phyloP scores from a whole-genome alignment of 2,797 vertebrate genomes.

The Xenops minutus region DNA sequence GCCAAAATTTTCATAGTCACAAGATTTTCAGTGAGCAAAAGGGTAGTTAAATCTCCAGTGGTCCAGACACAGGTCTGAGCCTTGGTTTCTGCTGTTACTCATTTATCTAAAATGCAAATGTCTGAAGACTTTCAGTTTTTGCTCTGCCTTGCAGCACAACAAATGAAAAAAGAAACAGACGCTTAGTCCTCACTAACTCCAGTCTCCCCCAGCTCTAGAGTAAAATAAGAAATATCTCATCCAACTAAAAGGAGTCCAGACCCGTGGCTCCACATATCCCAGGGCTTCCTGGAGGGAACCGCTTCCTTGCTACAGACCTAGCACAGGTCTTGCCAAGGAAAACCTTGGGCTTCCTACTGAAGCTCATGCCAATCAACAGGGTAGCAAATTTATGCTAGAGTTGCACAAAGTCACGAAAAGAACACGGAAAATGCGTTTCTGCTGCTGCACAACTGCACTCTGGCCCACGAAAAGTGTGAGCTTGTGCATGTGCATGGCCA shows the following conservation, averaged over 20 bases:
- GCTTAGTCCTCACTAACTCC: background rate
- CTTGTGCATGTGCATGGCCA: rapidly evolving
- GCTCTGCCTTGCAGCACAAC: background rate
- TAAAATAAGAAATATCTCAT: background rate
- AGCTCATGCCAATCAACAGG: background rate
- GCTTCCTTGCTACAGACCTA: background rate
- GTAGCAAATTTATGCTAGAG: background rate
- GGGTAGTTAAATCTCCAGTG: background rate
- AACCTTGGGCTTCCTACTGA: background rate
- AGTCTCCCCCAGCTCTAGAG: background rate
- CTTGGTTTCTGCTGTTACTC: background rate
- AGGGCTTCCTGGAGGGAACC: background rate
- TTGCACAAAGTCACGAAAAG: background rate
- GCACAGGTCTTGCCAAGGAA: background rate
- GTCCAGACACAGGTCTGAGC: background rate
- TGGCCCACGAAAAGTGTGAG: background rate
- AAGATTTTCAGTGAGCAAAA: background rate
- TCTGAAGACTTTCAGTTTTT: background rate
- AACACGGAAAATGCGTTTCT: background rate
- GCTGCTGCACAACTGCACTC: background rate
- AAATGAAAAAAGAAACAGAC: background rate
- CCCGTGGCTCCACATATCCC: rapidly evolving
- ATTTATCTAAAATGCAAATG: background rate
- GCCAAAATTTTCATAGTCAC: background rate
- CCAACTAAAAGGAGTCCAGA: background rate